phyloP scores from a whole-genome alignment of 2,113 vertebrate genomes.

The Aplodontia rufa region DNA sequence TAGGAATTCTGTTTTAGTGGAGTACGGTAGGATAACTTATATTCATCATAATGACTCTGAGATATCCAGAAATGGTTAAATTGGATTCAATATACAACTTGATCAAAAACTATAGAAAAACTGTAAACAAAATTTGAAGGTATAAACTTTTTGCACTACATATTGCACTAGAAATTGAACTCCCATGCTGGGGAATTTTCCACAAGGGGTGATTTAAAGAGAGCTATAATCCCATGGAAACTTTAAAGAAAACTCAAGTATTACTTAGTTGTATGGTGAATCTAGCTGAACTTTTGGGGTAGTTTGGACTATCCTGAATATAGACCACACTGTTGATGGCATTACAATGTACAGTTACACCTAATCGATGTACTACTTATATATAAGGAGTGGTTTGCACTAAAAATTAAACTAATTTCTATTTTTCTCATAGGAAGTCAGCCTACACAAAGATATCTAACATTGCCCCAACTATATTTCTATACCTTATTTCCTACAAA shows the following conservation, averaged over 20 bases:
- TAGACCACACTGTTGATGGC: neutral
- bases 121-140: neutral
- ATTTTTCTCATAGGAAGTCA: neutral
- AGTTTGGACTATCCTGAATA: neutral
- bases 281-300: neutral
- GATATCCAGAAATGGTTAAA: neutral
- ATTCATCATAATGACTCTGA: neutral
- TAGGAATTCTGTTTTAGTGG: neutral
- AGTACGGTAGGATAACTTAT: neutral
- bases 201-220: neutral
- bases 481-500: neutral
- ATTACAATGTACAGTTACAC: neutral
- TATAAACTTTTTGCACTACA: neutral
- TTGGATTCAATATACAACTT: neutral
- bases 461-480: neutral
- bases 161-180: neutral
- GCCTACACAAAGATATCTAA: neutral
- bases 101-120: slow-evolving; percentile 23
- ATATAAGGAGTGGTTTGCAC: neutral
- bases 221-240: neutral
- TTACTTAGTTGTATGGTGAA: neutral
- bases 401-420: neutral
- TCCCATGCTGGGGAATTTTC: neutral
- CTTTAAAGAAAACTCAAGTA: neutral
- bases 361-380: neutral